A percentile compares a stretch with the other conserved stretches of the same genome.
Conservation (phyloP, 2,113 vertebrate genomes). For the Thermophis baileyi region DNA sequence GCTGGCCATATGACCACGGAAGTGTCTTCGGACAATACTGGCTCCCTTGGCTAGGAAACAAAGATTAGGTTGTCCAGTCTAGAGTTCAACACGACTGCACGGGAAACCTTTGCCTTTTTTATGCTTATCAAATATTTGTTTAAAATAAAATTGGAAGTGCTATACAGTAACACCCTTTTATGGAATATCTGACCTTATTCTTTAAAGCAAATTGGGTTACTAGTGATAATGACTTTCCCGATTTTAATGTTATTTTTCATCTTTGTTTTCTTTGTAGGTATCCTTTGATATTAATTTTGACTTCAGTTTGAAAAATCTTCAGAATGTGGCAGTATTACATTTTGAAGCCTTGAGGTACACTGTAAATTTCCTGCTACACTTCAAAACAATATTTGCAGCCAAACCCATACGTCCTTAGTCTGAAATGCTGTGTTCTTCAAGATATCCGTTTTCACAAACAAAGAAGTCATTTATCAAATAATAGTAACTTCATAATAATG, state of each 20-base stretch:
- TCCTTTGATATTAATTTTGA: conserved; percentile 84
- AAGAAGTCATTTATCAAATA: neutral
- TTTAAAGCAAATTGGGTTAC: neutral
- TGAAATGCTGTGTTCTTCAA: neutral
- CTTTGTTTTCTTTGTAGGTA: conserved; percentile 64
- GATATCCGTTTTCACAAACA: neutral
- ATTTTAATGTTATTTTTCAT: neutral
- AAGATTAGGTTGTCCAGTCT: neutral
- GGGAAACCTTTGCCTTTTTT: neutral
- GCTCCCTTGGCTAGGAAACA: neutral
- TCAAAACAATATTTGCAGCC: neutral
- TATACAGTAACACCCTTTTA: neutral
- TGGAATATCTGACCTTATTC: neutral
- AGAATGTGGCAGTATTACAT: conserved; percentile 69
- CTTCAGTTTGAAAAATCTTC: conserved; percentile 79
- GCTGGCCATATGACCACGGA: neutral
- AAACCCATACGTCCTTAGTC: neutral
- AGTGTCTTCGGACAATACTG: neutral
- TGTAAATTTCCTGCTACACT: neutral
- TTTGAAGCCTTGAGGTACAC: conserved; percentile 81
- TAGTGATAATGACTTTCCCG: neutral
- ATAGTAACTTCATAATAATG: neutral
- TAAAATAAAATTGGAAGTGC: neutral
- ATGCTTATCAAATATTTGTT: neutral
- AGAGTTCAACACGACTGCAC: neutral